Percentiles rank a stretch among this genome's conserved stretches.
These are phyloP conservation scores for Columba guinea DNA, from an alignment of 2,797 vertebrate genomes.

Conservation along the genomic window DNA sequence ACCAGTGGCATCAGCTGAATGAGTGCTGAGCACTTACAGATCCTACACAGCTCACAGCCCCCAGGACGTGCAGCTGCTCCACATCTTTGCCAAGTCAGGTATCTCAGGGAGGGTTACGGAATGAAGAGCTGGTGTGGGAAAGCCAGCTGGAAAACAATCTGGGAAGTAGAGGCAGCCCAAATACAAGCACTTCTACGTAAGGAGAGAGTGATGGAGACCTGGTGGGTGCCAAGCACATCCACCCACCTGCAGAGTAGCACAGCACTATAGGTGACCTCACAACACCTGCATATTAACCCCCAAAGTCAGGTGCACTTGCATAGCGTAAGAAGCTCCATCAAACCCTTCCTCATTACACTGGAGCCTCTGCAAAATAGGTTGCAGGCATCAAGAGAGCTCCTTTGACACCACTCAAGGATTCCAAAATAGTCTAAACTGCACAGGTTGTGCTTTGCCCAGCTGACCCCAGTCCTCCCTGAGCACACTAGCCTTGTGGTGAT, in stretches of 20 bases:
- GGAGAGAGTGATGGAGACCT: neutral
- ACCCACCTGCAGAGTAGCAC: neutral
- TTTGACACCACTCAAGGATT: neutral
- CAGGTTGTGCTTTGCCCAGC: neutral
- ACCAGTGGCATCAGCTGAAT: neutral
- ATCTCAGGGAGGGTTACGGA: neutral
- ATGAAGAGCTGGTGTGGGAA: neutral
- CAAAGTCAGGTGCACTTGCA: neutral
- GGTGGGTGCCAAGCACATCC: neutral
- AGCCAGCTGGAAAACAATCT: neutral
- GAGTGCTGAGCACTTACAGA: neutral
- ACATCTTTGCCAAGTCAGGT: neutral
- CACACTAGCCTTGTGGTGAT: neutral
- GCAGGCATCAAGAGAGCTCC: neutral
- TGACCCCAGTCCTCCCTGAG: accelerated
- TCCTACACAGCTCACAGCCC: neutral
- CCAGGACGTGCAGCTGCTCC: neutral
- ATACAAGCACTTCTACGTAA: neutral
- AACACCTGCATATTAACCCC: neutral
- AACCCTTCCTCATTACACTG: neutral
- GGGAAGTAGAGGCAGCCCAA: neutral
- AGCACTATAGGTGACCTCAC: neutral
- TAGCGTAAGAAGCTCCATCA: neutral
- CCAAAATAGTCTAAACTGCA: neutral
- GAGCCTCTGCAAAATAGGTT: neutral